These are phyloP conservation scores for Myotis myotis DNA, from an alignment of 2,797 vertebrate genomes.

Conservation along the genomic window DNA sequence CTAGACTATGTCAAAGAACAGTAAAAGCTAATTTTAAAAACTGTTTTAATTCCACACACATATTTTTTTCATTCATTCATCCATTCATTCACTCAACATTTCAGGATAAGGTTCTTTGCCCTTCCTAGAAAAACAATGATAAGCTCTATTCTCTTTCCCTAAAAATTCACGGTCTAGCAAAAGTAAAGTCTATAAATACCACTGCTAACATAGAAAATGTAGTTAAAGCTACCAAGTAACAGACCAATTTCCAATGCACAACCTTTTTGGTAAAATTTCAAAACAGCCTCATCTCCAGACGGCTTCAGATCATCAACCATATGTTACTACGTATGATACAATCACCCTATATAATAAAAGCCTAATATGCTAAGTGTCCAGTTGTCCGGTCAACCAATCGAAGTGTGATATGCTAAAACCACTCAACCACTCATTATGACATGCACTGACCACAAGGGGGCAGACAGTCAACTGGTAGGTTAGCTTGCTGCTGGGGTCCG, in stretches of 20 bases:
- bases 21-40: background rate
- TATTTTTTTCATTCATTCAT: background rate
- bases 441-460: too few species aligned
- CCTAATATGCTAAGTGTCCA: too few species aligned
- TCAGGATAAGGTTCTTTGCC: background rate
- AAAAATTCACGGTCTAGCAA: conserved; percentile 4
- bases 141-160: conserved; percentile 1
- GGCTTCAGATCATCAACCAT: background rate
- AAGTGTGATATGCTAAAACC: too few species aligned
- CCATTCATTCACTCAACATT: conserved; percentile 8
- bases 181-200: background rate
- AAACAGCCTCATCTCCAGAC: conserved; percentile 1
- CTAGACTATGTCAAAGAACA: background rate
- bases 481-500: too few species aligned
- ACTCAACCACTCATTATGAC: too few species aligned
- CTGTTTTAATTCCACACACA: background rate
- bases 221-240: background rate
- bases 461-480: too few species aligned
- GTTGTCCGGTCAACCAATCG: too few species aligned
- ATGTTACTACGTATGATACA: background rate
- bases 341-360: background rate
- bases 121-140: background rate
- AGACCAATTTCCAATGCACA: conserved; percentile 3
- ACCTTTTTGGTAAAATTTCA: background rate
- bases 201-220: background rate